These are phyloP conservation scores for Drosophila peninsularis DNA, from an alignment of 2,888 invertebrate species.

Conservation along the genomic window DNA sequence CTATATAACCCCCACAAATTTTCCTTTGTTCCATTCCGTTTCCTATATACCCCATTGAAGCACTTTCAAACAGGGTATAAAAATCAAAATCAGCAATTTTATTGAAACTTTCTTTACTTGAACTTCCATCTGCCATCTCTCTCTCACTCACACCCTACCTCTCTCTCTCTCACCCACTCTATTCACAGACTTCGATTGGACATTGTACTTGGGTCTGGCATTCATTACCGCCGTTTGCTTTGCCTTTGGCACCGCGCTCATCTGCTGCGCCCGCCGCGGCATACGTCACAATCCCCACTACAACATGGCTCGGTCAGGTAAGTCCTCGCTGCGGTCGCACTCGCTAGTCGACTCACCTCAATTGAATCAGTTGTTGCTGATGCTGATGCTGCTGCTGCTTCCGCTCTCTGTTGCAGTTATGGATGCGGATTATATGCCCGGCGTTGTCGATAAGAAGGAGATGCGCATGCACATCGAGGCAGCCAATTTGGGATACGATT, in stretches of 20 bases:
- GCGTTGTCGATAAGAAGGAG: conserved; percentile 92
- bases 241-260: conserved; percentile 82
- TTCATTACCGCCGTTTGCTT: conserved; percentile 83
- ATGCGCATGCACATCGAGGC: conserved; percentile 85
- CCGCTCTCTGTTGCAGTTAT: conserved; percentile 87
- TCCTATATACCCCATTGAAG: not conserved
- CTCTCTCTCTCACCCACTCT: not conserved
- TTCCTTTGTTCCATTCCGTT: not conserved
- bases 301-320: conserved; percentile 84
- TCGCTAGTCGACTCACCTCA: conserved; percentile 19
- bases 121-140: not conserved
- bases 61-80: conserved; percentile 1
- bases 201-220: conserved; percentile 84
- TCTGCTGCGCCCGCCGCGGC: conserved; percentile 83
- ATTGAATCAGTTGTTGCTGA: conserved; percentile 51
- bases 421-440: conserved; percentile 94
- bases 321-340: conserved; percentile 31
- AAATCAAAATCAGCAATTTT: conserved; percentile 67
- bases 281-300: conserved; percentile 83
- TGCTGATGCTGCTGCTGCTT: conserved; percentile 20
- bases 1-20: not conserved
- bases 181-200: conserved; percentile 83
- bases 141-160: no score
- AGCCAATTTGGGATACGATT: conserved; percentile 92
- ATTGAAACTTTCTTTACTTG: conserved; percentile 20